Evolutionary conservation across 2,888 invertebrate genomes (phyloP).

Genomic region (Autographa pulchrina): DNA sequence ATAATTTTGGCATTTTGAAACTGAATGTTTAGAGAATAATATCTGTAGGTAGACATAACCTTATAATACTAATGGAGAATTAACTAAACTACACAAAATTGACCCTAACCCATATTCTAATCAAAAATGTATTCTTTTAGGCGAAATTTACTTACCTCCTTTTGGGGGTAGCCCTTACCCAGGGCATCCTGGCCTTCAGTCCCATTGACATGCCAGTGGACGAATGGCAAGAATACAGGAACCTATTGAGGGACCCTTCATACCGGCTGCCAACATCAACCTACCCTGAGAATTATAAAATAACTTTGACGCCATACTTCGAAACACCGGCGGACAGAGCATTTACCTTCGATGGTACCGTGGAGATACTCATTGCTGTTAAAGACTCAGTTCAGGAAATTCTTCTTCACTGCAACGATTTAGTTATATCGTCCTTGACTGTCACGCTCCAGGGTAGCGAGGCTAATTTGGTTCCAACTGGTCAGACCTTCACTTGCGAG

Average conservation of each 20-base stretch:
- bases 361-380: slow-evolving; percentile 72
- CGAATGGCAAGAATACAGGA: slow-evolving; percentile 76
- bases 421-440: slow-evolving; percentile 79
- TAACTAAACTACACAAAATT: too few species aligned
- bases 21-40: neutral
- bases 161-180: slow-evolving; percentile 71
- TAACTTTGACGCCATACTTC: slow-evolving; percentile 87
- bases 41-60: too few species aligned
- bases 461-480: slow-evolving; percentile 57
- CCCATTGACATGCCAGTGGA: slow-evolving; percentile 77
- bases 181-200: slow-evolving; percentile 71
- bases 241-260: slow-evolving; percentile 68
- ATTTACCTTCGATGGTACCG: slow-evolving; percentile 83
- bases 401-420: slow-evolving; percentile 79
- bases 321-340: slow-evolving; percentile 58
- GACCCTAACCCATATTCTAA: neutral
- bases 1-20: neutral
- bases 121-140: slow-evolving; percentile 60
- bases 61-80: too few species aligned
- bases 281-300: slow-evolving; percentile 86
- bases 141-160: slow-evolving; percentile 63
- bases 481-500: slow-evolving; percentile 68
- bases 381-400: slow-evolving; percentile 68
- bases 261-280: slow-evolving; percentile 86
- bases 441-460: slow-evolving; percentile 53